These are phyloP conservation scores for Yponomeuta cagnagella DNA, from an alignment of 2,888 invertebrate genomes.

Conservation along the genomic window DNA sequence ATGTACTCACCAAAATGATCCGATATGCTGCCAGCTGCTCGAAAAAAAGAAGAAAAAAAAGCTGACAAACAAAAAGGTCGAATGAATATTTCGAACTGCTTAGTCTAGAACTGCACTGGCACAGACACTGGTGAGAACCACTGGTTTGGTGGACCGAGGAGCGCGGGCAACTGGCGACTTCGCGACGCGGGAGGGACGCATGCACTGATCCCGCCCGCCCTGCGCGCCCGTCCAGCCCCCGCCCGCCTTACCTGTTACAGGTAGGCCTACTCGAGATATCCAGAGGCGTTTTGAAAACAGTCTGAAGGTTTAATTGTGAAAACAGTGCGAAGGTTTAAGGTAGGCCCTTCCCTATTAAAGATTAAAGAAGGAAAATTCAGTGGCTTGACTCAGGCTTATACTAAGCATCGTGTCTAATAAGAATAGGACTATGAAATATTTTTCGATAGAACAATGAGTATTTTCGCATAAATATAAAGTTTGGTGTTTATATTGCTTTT, in stretches of 20 bases:
- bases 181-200: constrained; percentile 42
- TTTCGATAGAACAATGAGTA: no score
- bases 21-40: background rate
- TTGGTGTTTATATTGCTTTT: no score
- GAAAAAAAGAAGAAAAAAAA: constrained; percentile 1
- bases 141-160: constrained; percentile 20
- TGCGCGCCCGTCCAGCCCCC: constrained; percentile 38
- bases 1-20: constrained; percentile 3
- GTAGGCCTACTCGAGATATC: constrained; percentile 33
- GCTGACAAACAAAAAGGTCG: background rate
- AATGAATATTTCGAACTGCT: background rate
- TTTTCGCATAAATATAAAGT: no score
- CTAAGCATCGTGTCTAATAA: no score
- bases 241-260: constrained; percentile 61
- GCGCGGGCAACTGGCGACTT: constrained; percentile 39
- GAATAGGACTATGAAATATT: no score
- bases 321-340: constrained; percentile 8
- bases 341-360: no score
- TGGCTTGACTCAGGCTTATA: no score
- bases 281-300: background rate
- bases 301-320: background rate
- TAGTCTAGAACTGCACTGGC: constrained; percentile 9
- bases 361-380: no score
- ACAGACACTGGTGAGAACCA: background rate
- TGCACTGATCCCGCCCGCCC: constrained; percentile 57